Percentiles rank a stretch among this genome's conserved stretches.
These are phyloP conservation scores for Anarrhichthys ocellatus DNA, from an alignment of 2,113 vertebrate species.

Conservation along the genomic window DNA sequence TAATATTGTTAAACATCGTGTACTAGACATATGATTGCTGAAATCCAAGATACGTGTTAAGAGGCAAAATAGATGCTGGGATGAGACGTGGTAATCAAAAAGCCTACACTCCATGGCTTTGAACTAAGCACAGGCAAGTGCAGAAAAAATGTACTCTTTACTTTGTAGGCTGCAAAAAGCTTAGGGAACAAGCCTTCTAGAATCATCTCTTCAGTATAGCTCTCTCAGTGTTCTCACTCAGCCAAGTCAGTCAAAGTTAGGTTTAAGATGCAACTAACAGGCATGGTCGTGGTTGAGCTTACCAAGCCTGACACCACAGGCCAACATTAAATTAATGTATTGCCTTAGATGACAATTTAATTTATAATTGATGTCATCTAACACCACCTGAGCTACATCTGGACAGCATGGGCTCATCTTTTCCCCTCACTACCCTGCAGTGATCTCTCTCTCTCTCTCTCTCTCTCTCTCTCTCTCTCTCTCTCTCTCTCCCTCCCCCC, in stretches of 20 bases:
- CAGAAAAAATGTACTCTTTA: background rate
- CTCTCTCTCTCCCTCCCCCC: constrained; percentile 21
- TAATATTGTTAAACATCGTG: background rate
- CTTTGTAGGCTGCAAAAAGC: constrained; percentile 7
- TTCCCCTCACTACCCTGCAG: constrained; percentile 9
- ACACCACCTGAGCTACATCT: constrained; percentile 52
- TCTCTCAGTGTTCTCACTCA: background rate
- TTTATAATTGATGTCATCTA: constrained; percentile 61
- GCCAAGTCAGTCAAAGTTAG: constrained; percentile 8
- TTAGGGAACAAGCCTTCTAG: constrained; percentile 12
- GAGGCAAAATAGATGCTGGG: background rate
- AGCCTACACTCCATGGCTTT: background rate
- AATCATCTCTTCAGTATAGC: constrained; percentile 9
- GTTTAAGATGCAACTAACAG: constrained; percentile 29
- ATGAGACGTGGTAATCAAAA: background rate
- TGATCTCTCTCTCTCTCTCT: constrained; percentile 19
- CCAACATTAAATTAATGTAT: background rate
- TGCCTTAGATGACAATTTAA: constrained; percentile 44
- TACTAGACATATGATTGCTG: background rate
- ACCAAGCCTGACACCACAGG: constrained; percentile 41
- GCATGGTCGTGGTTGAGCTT: constrained; percentile 30
- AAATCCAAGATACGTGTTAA: background rate
- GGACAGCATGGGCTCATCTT: constrained; percentile 49
- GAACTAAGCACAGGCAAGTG: background rate
- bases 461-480: background rate